Conservation (phyloP, 2,888 invertebrate genomes). For the Cyrtodaria siliqua region DNA sequence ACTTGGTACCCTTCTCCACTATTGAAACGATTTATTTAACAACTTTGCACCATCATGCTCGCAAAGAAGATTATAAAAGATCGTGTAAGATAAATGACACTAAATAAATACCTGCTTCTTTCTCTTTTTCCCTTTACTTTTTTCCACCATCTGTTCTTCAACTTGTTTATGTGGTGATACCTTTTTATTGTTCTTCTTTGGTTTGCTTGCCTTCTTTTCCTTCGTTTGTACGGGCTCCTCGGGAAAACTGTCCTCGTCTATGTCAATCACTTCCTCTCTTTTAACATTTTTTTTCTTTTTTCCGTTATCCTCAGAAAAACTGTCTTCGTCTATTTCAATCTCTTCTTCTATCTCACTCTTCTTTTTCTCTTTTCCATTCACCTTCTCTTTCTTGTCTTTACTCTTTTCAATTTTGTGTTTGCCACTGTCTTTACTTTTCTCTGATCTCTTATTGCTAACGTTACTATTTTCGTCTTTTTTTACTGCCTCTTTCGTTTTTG, state of each 20-base stretch:
- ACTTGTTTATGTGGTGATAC: too few species aligned
- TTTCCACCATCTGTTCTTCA: conserved; percentile 13
- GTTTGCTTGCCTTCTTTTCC: conserved; percentile 17
- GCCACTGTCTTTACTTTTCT: conserved; percentile 12
- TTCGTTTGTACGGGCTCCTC: conserved; percentile 1
- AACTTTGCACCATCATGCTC: too few species aligned
- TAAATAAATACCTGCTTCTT: conserved; percentile 44
- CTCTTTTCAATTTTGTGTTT: conserved; percentile 9
- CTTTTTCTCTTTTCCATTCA: conserved; percentile 19
- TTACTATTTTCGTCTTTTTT: conserved; percentile 4
- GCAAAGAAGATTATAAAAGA: too few species aligned
- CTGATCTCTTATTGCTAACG: neutral
- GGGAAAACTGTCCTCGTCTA: conserved; percentile 39
- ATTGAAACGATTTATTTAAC: too few species aligned
- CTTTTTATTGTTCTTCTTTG: conserved; percentile 16
- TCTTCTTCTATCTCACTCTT: too few species aligned
- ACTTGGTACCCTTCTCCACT: too few species aligned
- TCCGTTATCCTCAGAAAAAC: too few species aligned
- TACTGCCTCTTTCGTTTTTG: too few species aligned
- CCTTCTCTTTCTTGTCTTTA: too few species aligned
- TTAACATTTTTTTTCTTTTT: conserved; percentile 18
- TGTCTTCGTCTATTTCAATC: too few species aligned
- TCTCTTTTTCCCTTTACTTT: conserved; percentile 37
- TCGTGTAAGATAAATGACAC: too few species aligned
- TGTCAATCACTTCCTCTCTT: conserved; percentile 38